These are phyloP conservation scores for Esperia sulphurella DNA, from an alignment of 2,888 invertebrate genomes.

Conservation along the genomic window DNA sequence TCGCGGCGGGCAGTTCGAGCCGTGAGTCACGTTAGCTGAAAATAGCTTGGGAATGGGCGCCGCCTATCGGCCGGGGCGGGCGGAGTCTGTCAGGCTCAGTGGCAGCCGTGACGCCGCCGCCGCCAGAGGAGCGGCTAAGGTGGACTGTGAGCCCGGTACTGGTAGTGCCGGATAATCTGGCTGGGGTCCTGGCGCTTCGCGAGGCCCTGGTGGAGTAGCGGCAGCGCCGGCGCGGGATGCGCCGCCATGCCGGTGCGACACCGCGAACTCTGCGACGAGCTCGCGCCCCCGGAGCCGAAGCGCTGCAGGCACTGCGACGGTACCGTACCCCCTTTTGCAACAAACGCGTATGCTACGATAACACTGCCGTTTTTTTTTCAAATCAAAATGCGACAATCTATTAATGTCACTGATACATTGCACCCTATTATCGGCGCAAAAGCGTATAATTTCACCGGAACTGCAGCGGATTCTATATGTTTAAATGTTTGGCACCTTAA, in stretches of 20 bases:
- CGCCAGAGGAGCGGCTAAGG: slow-evolving; percentile 67
- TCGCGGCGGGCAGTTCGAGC: slow-evolving; percentile 57
- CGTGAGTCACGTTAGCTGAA: slow-evolving; percentile 71
- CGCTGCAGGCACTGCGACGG: slow-evolving; percentile 96
- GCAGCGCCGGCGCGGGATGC: slow-evolving; percentile 77
- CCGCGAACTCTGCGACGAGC: slow-evolving; percentile 78
- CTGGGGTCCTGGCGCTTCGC: slow-evolving; percentile 23
- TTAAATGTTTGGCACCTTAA: too few relatives aligned
- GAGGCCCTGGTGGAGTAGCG: slow-evolving; percentile 53
- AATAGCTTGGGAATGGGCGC: slow-evolving; percentile 73
- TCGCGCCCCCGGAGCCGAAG: slow-evolving; percentile 88
- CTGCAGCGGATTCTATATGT: too few relatives aligned
- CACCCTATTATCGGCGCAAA: background rate
- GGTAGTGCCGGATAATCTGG: slow-evolving; percentile 3
- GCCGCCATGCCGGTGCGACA: slow-evolving; percentile 80
- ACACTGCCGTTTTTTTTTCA: background rate
- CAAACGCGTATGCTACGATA: slow-evolving; percentile 3
- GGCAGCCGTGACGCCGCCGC: slow-evolving; percentile 74
- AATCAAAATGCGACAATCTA: background rate
- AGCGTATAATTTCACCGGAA: background rate
- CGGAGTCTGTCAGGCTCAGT: slow-evolving; percentile 66
- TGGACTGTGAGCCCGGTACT: slow-evolving; percentile 44
- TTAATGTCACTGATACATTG: too few relatives aligned
- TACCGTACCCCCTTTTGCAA: slow-evolving; percentile 54
- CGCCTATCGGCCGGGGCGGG: slow-evolving; percentile 78